Conservation (phyloP, 2,797 vertebrate genomes). For the Trichosurus vulpecula region DNA sequence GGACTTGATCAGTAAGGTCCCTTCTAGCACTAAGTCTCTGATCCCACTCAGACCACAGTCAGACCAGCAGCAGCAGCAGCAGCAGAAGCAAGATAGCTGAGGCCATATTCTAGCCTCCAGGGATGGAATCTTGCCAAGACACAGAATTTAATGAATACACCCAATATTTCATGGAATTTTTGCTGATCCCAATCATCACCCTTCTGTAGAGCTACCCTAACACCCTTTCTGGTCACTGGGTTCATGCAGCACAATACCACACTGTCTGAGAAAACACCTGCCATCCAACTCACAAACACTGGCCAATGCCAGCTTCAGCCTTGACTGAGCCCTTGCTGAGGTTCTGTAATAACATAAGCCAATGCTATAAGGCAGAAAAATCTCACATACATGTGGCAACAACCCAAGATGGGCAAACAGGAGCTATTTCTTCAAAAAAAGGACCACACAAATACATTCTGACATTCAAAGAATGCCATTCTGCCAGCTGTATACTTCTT, state of each 20-base stretch:
- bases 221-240: neutral
- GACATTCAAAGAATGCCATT: neutral
- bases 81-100: neutral
- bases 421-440: slow-evolving; percentile 1
- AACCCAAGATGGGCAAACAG: neutral
- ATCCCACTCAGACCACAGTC: neutral
- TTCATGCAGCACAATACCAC: slow-evolving; percentile 16
- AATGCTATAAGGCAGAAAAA: neutral
- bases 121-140: neutral
- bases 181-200: neutral
- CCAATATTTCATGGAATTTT: neutral
- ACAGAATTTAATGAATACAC: neutral
- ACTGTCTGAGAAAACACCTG: slow-evolving; percentile 31
- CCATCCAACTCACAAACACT: slow-evolving; percentile 18
- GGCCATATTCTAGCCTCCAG: neutral
- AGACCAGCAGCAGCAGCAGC: neutral
- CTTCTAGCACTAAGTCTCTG: neutral
- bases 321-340: neutral
- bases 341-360: neutral
- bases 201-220: slow-evolving; percentile 33
- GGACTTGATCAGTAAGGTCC: neutral
- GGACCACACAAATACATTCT: neutral
- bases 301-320: neutral
- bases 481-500: neutral
- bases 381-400: neutral